Percentiles rank a stretch among this genome's conserved stretches.
Evolutionary conservation across 2,888 invertebrate genomes (phyloP).

Genomic region (Drosophila acutilabella): DNA sequence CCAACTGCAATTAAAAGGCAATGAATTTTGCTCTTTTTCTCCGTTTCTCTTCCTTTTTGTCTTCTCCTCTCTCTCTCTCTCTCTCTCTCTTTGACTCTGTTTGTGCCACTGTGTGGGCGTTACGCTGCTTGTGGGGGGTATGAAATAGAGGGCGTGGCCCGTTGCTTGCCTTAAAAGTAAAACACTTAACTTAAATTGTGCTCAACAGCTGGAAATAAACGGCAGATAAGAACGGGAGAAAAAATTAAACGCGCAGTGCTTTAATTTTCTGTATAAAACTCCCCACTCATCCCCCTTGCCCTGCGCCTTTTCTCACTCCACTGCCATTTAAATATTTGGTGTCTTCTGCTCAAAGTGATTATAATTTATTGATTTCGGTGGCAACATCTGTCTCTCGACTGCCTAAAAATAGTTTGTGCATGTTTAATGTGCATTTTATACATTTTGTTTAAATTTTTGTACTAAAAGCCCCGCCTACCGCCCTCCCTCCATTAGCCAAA

Average conservation of each 20-base stretch:
- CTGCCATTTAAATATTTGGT: constrained; percentile 1
- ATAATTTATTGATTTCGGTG: constrained; percentile 66
- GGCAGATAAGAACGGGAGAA: constrained; percentile 25
- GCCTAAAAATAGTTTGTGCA: constrained; percentile 56
- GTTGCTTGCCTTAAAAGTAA: constrained; percentile 51
- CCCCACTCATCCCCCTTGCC: background rate
- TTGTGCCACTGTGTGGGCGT: constrained; percentile 51
- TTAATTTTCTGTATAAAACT: constrained; percentile 45
- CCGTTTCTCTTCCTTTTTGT: background rate
- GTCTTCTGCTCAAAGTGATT: constrained; percentile 44
- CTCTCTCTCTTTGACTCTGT: background rate
- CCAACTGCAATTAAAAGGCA: constrained; percentile 81
- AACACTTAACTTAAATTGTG: constrained; percentile 75
- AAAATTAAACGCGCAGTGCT: constrained; percentile 34
- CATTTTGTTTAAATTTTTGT: constrained; percentile 49
- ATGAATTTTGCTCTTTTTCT: constrained; percentile 67
- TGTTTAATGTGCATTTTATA: constrained; percentile 54
- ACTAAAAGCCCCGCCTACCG: background rate
- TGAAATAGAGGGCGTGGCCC: constrained; percentile 51
- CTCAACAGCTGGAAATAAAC: constrained; percentile 76
- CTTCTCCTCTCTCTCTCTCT: background rate
- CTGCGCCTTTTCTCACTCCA: background rate
- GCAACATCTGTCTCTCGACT: constrained; percentile 54
- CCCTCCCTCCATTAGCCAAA: constrained; percentile 46
- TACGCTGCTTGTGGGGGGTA: constrained; percentile 12